These are phyloP conservation scores for Mesocentrotus franciscanus DNA, from an alignment of 53 echinoderm and acorn worm species.

Conservation along the genomic window DNA sequence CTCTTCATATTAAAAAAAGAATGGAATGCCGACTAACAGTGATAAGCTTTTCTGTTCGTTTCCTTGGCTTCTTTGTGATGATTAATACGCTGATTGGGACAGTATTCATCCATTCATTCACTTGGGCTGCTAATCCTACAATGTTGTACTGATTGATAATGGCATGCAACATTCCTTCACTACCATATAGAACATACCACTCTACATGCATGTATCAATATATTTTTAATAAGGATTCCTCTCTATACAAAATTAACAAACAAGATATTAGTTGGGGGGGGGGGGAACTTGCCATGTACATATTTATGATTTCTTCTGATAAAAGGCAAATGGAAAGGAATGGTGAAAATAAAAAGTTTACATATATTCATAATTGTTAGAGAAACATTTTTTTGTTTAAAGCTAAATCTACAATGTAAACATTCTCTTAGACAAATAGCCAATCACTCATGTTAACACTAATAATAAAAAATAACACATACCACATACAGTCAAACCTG, in stretches of 20 bases:
- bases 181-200: neutral
- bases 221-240: neutral
- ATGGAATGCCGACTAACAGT: neutral
- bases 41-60: neutral
- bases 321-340: conserved; percentile 13
- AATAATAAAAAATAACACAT: too few species aligned
- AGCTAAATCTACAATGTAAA: too few species aligned
- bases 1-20: neutral
- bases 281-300: neutral
- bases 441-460: too few species aligned
- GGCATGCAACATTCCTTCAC: neutral
- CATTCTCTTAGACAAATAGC: too few species aligned
- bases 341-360: conserved; percentile 21
- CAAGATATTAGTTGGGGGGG: neutral
- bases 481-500: too few species aligned
- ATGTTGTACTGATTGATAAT: neutral
- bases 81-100: neutral
- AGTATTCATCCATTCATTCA: neutral
- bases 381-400: too few species aligned
- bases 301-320: neutral
- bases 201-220: neutral
- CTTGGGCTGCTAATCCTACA: neutral
- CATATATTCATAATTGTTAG: neutral
- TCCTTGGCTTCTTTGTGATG: neutral
- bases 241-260: neutral